Base-by-base conservation (phyloP, 2,888 invertebrate genomes). In the Notodonta dromedarius region DNA sequence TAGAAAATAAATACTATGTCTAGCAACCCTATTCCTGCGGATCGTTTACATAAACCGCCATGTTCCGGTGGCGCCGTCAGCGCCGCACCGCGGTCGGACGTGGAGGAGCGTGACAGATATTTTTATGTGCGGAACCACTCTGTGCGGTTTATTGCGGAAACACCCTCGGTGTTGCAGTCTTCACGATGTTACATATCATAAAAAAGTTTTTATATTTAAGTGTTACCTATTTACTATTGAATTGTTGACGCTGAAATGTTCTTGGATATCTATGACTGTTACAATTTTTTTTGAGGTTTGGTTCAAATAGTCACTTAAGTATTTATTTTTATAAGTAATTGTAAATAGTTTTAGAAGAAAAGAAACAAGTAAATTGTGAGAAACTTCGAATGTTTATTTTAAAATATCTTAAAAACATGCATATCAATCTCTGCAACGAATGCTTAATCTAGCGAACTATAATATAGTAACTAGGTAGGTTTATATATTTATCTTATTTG, bases 111-210 rank as follows among this genome's bases (percentile, higher is more conserved):
- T 79, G 81, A 76, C 80, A 81, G 79, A 78, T 82, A 81, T 80
- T 83, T 86, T 85, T 85, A 85, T 83, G 78, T 78, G 76, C 78
- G 82, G 80, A 83, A 84, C 76, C 74, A 74, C 76, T 75, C 69
- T 61, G 66, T 62, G 58, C 69, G 71, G 76, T 83, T 85, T 85
- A 85, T 79, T 69, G 72, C 64, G 63, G 67, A 74, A 72, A 69
- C 67, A 65, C 65, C 71, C 64, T 52, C 61, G 60, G 60, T 65
- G 63, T 54, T 53, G 61, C 61, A 65, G 65, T 57, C 62, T 60
- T 62, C 51, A 67, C 69, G 62, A 64, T 63, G 62, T 65, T 58
- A 58, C 65, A 59, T 61, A 64, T 70, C 63, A 71, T 71, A 71
- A 67, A 73, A 67, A 68, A 67, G 62, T 57, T 63, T 69, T 40